These are phyloP conservation scores for Timandra comae DNA, from an alignment of 2,888 invertebrate species.

Conservation along the genomic window DNA sequence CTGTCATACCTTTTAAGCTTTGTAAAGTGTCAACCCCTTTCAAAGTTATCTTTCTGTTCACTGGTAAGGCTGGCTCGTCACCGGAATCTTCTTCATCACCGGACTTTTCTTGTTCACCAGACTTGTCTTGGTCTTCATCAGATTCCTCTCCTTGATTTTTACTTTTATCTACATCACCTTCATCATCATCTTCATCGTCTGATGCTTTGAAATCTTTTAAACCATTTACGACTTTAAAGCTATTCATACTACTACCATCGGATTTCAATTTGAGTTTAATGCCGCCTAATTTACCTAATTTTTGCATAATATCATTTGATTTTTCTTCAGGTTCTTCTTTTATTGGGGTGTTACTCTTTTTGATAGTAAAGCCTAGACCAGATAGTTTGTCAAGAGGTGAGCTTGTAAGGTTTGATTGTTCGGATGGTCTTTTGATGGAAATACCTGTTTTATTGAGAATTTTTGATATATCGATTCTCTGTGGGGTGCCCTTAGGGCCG, in stretches of 20 bases:
- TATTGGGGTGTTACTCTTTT: constrained; percentile 53
- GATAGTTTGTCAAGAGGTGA: constrained; percentile 60
- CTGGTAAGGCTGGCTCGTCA: constrained; percentile 21
- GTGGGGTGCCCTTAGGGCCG: constrained; percentile 36
- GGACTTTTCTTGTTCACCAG: constrained; percentile 29
- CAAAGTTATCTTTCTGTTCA: constrained; percentile 7
- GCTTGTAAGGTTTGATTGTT: constrained; percentile 38
- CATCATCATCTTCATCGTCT: constrained; percentile 56
- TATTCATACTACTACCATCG: constrained; percentile 56
- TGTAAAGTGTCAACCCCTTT: constrained; percentile 21
- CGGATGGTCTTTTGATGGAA: constrained; percentile 49
- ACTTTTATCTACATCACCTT: constrained; percentile 44
- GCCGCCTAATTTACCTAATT: constrained; percentile 61
- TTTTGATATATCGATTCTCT: constrained; percentile 64
- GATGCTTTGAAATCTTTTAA: constrained; percentile 64
- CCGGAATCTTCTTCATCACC: constrained; percentile 34
- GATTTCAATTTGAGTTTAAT: constrained; percentile 66
- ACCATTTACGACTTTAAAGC: constrained; percentile 66
- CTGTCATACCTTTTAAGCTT: constrained; percentile 35
- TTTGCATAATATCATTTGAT: constrained; percentile 49
- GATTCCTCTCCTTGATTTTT: constrained; percentile 40
- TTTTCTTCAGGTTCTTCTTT: constrained; percentile 52
- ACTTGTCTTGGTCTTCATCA: constrained; percentile 33
- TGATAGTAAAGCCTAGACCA: constrained; percentile 66
- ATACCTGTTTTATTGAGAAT: constrained; percentile 57